These are phyloP conservation scores for Brachionus asplanchnoidis DNA, from an alignment of 1,140 invertebrate genomes.

Conservation along the genomic window DNA sequence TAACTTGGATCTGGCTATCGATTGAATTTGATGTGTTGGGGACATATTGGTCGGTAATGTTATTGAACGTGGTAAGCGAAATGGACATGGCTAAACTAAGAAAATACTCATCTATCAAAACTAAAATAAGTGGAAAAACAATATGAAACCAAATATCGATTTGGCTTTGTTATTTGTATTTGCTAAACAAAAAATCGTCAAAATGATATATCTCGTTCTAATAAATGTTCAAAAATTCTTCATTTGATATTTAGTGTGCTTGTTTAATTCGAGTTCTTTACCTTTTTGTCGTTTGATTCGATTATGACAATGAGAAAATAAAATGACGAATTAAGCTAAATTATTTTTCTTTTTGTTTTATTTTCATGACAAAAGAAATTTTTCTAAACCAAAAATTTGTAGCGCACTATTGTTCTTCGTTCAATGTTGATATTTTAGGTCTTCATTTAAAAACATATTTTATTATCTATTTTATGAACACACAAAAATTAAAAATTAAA, in stretches of 20 bases:
- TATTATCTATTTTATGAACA: not conserved
- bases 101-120: not conserved
- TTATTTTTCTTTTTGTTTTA: constrained; percentile 16
- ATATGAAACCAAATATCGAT: not conserved
- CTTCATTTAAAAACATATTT: not conserved
- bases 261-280: not conserved
- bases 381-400: not conserved
- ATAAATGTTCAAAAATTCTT: not conserved
- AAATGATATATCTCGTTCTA: not conserved
- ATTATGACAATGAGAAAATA: not conserved
- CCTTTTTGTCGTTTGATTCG: not conserved
- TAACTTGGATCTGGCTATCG: not conserved
- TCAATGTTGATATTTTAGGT: not conserved
- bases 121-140: not conserved
- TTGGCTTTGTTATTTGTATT: not conserved
- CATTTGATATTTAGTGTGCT: not conserved
- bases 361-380: constrained; percentile 29
- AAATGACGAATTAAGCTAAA: not conserved
- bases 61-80: not conserved
- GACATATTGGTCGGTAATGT: not conserved
- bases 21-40: not conserved
- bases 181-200: not conserved
- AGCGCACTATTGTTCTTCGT: not conserved
- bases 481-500: not conserved
- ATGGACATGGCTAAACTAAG: not conserved